Evolutionary conservation across 2,888 invertebrate species (phyloP).

Genomic region (Hyposoter dolosus): DNA sequence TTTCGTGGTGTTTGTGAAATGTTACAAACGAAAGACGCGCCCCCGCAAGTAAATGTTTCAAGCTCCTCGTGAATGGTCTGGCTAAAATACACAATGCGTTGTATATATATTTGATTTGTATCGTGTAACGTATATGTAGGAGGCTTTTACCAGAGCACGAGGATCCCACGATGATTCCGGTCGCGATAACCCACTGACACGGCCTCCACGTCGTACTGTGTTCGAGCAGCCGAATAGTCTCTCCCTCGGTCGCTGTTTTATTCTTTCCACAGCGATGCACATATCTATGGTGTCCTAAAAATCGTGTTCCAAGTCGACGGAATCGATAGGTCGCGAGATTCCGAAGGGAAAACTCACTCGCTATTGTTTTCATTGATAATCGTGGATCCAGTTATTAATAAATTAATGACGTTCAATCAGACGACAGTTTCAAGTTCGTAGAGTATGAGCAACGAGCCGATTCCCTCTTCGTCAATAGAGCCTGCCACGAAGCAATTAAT

Average conservation of each 20-base stretch:
- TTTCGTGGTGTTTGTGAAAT: not conserved
- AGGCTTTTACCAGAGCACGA: constrained; percentile 59
- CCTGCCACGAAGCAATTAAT: no score
- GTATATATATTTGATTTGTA: constrained; percentile 1
- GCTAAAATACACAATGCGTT: not conserved
- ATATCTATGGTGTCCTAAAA: constrained; percentile 1
- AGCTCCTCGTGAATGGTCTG: not conserved
- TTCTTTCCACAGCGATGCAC: constrained; percentile 5
- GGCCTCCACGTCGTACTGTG: constrained; percentile 65
- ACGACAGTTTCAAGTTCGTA: not conserved
- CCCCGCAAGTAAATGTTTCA: constrained; percentile 1
- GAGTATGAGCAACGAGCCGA: no score
- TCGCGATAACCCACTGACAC: constrained; percentile 72
- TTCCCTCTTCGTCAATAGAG: not conserved
- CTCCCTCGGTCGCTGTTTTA: constrained; percentile 50
- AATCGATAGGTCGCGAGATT: not conserved
- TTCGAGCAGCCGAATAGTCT: constrained; percentile 54
- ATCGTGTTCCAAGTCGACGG: not conserved
- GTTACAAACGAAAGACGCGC: constrained; percentile 1
- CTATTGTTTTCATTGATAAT: not conserved
- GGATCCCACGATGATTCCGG: constrained; percentile 68
- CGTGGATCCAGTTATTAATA: not conserved
- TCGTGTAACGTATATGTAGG: constrained; percentile 28
- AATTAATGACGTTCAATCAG: not conserved
- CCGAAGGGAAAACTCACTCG: not conserved